Evolutionary conservation across 1,140 invertebrate genomes (phyloP).

Genomic region (Ditylenchus dipsaci): DNA sequence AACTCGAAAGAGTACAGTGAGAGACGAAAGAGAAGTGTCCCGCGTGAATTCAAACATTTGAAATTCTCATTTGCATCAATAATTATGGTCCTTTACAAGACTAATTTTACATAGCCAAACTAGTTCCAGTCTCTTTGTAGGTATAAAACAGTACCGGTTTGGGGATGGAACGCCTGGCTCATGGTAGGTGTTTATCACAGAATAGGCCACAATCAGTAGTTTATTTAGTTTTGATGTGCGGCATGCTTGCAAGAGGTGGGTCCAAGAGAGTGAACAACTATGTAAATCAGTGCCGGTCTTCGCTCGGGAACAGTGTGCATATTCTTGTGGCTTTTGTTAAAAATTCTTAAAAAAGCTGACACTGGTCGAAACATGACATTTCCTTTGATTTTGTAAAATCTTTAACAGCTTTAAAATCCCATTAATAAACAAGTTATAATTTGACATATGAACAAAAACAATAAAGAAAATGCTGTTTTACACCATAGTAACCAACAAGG

Average conservation of each 20-base stretch:
- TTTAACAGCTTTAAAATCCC: slow-evolving; percentile 19
- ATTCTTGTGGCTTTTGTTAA: slow-evolving; percentile 48
- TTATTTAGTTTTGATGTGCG: slow-evolving; percentile 36
- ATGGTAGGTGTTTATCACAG: slow-evolving; percentile 7
- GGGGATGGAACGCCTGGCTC: slow-evolving; percentile 49
- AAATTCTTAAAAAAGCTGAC: neutral
- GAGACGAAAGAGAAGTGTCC: too few species aligned
- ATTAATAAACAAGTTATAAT: neutral
- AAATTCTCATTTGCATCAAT: too few species aligned
- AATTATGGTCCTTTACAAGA: too few species aligned
- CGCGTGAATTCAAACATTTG: too few species aligned
- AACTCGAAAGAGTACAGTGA: too few species aligned
- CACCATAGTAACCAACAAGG: too few species aligned
- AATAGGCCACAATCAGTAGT: too few species aligned
- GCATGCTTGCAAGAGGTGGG: slow-evolving; percentile 55
- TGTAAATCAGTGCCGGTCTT: slow-evolving; percentile 55
- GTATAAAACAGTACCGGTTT: slow-evolving; percentile 36
- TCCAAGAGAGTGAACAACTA: slow-evolving; percentile 47
- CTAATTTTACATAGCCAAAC: neutral
- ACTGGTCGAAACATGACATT: neutral
- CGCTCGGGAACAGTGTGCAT: slow-evolving; percentile 55
- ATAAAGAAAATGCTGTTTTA: too few species aligned
- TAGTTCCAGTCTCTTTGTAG: slow-evolving; percentile 5
- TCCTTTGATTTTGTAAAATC: slow-evolving; percentile 14
- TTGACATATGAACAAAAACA: neutral